Percentiles rank a stretch among this genome's conserved stretches.
These are phyloP conservation scores for human (Homo sapiens) DNA, from an alignment of 2,113 vertebrate genomes.

Conservation along the genomic window DNA sequence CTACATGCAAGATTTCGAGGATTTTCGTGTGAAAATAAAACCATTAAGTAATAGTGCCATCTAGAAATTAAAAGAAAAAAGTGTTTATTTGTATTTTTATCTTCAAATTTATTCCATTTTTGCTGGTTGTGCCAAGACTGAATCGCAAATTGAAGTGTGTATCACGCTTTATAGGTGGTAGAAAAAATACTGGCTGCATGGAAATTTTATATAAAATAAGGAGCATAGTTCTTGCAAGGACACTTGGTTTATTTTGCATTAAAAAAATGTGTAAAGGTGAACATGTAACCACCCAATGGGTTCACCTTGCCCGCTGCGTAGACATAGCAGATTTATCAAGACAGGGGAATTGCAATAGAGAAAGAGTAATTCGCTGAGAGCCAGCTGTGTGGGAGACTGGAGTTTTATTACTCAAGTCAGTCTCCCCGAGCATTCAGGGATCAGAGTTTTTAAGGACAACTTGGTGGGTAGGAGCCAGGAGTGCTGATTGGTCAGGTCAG, in stretches of 20 bases:
- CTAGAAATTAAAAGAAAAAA: background rate
- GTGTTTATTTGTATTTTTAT: background rate
- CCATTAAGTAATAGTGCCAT: background rate
- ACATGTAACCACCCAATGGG: background rate
- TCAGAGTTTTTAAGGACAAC: no score
- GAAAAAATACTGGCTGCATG: background rate
- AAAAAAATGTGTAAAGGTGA: background rate
- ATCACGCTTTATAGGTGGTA: background rate
- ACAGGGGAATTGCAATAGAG: background rate
- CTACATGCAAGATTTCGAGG: background rate
- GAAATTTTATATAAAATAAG: background rate
- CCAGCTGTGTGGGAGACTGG: no score
- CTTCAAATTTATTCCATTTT: conserved; percentile 26
- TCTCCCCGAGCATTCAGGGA: no score
- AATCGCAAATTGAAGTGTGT: background rate
- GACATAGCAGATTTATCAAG: no score
- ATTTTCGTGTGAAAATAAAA: background rate
- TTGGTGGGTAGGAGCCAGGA: no score
- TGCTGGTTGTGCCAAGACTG: background rate
- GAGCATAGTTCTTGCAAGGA: background rate
- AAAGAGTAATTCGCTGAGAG: no score
- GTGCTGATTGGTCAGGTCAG: no score
- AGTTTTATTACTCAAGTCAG: no score
- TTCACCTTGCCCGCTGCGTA: no score
- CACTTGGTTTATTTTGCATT: background rate